Percentiles rank a stretch among this genome's conserved stretches.
phyloP scores from a whole-genome alignment of 2,113 vertebrate species.

The Motacilla tschutschensis region DNA sequence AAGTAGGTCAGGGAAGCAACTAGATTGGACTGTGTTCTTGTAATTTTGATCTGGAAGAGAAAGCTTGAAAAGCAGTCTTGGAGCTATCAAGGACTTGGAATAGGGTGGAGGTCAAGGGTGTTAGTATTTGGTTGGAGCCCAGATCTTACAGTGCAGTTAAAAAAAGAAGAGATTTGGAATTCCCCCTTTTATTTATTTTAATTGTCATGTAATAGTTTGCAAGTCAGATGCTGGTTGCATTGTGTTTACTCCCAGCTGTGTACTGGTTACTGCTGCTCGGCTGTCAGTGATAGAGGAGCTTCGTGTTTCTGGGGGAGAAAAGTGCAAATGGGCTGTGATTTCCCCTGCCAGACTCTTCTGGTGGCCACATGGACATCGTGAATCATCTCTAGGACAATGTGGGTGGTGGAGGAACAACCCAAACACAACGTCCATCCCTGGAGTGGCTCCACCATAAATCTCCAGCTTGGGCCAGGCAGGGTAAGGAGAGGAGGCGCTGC shows the following conservation, averaged over 20 bases:
- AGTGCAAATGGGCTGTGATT: conserved; percentile 36
- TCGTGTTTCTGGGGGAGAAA: conserved; percentile 17
- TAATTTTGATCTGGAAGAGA: neutral
- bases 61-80: neutral
- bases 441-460: conserved; percentile 20
- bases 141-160: conserved; percentile 3
- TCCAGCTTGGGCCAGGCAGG: neutral
- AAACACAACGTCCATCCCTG: conserved; percentile 34
- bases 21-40: neutral
- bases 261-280: conserved; percentile 56
- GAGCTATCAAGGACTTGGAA: conserved; percentile 3
- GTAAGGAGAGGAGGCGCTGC: neutral
- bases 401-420: conserved; percentile 63
- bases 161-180: conserved; percentile 38
- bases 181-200: conserved; percentile 48
- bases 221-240: conserved; percentile 43
- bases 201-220: conserved; percentile 38
- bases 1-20: neutral
- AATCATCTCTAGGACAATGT: conserved; percentile 57
- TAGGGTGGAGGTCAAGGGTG: neutral
- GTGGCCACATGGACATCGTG: conserved; percentile 60
- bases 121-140: neutral
- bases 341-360: conserved; percentile 54
- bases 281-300: conserved; percentile 31
- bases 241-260: conserved; percentile 62